Base-by-base conservation (phyloP, 2,113 vertebrate species). In the Potamarius usumacintae region DNA sequence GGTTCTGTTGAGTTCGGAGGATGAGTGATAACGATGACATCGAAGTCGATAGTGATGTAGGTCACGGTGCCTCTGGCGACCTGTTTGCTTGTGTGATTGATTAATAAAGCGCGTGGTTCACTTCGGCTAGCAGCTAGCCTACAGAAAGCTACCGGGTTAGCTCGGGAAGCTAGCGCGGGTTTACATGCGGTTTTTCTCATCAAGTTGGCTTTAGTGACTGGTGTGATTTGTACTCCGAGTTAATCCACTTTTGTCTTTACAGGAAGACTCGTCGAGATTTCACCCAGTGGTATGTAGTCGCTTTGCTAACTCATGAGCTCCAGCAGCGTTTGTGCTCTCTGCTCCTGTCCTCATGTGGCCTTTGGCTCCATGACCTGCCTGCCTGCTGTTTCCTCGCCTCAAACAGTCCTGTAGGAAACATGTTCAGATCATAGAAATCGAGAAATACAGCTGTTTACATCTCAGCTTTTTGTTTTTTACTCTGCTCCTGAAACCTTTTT, bases 1-100 rank as follows among this genome's bases (percentile, higher is more conserved):
- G 0, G 62, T 82, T 48, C 9, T 22, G 57, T 42, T 30, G 30
- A 25, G 11, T 62, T 88, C 95, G 94, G 96, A 98, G 96, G 96
- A 98, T 98, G 98, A 99, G 98, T 94, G 97, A 99, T 94, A 99
- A 98, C 97, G 97, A 99, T 97, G 98, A 99, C 91, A 99, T 99
- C 97, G 97, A 99, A 96, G 97, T 99, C 94, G 98, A 98, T 92
- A 99, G 98, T 96, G 98, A 99, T 96, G 98, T 98, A 95, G 97
- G 97, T 98, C 6, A 83, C 86, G 82, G 79, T 88, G 82, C 7
- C 52, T 34, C 53, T 86, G 63, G 20, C 10, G 62, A 48, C 5
- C 1, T 67, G 9, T 90, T 91, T 89, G 3, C 7, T 8, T 7
- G 25, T 18, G 0, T n/a, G 48, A n/a, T 34, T 22, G 22, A 76